Evolutionary conservation across 2,797 vertebrate genomes (phyloP).

Genomic region (Schizopygopsis pylzovi): DNA sequence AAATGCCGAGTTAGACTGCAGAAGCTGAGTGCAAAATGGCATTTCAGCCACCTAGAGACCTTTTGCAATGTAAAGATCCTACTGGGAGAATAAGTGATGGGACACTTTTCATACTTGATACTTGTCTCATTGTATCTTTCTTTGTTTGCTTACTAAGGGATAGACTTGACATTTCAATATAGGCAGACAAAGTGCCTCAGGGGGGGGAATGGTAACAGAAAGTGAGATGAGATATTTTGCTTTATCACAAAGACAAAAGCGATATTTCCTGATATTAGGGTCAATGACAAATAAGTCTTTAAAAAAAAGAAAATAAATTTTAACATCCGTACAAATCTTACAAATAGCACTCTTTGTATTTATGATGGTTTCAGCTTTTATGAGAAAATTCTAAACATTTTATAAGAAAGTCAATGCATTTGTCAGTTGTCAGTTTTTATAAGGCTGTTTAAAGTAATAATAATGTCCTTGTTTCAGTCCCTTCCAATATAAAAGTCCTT

Average conservation of each 20-base stretch:
- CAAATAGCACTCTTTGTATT: background rate
- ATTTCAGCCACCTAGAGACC: conserved; percentile 43
- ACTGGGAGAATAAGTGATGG: conserved; percentile 68
- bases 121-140: conserved; percentile 67
- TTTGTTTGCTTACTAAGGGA: conserved; percentile 77
- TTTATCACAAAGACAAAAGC: conserved; percentile 11
- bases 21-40: conserved; percentile 22
- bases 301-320: background rate
- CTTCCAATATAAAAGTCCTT: too few relatives aligned
- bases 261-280: conserved; percentile 14
- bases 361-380: background rate
- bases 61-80: conserved; percentile 55
- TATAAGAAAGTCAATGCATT: too few relatives aligned
- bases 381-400: too few relatives aligned
- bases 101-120: conserved; percentile 65
- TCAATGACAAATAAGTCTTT: background rate
- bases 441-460: too few relatives aligned
- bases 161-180: conserved; percentile 73
- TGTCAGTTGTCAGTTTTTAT: too few relatives aligned
- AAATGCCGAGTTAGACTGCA: conserved; percentile 39
- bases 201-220: conserved; percentile 66
- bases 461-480: too few relatives aligned
- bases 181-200: conserved; percentile 72
- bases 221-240: conserved; percentile 68
- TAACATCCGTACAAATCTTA: background rate